These are phyloP conservation scores for Hystrix brachyura DNA, from an alignment of 2,113 vertebrate genomes.

Conservation along the genomic window DNA sequence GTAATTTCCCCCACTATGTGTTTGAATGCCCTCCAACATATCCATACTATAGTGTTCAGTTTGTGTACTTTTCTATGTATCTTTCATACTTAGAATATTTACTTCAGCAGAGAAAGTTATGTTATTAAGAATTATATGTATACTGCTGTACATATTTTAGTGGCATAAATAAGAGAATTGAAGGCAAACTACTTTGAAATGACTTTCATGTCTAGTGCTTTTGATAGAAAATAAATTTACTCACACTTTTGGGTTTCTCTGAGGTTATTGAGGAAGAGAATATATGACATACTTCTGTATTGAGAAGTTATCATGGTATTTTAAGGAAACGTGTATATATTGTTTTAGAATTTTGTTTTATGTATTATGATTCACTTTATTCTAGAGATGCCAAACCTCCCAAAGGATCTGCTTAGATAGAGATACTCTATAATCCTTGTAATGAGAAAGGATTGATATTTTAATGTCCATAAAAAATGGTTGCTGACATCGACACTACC, in stretches of 20 bases:
- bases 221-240: conserved; percentile 56
- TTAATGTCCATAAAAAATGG: not conserved
- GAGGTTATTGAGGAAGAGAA: conserved; percentile 29
- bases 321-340: conserved; percentile 38
- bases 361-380: conserved; percentile 55
- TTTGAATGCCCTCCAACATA: conserved; percentile 40
- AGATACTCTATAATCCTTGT: conserved; percentile 37
- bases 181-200: conserved; percentile 63
- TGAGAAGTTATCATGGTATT: conserved; percentile 42
- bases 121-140: not conserved
- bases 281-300: not conserved
- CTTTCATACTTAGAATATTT: conserved; percentile 51
- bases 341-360: not conserved
- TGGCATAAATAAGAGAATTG: conserved; percentile 19
- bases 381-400: conserved; percentile 38
- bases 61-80: conserved; percentile 49
- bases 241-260: conserved; percentile 49
- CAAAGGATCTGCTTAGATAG: conserved; percentile 3
- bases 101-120: conserved; percentile 36
- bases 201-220: conserved; percentile 53
- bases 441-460: conserved; percentile 27
- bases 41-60: not conserved
- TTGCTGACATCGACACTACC: not conserved
- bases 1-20: not conserved
- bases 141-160: not conserved